Percentiles rank a stretch among this genome's conserved stretches.
Conservation (phyloP, 2,888 invertebrate species). For the Mellilla xanthometata region DNA sequence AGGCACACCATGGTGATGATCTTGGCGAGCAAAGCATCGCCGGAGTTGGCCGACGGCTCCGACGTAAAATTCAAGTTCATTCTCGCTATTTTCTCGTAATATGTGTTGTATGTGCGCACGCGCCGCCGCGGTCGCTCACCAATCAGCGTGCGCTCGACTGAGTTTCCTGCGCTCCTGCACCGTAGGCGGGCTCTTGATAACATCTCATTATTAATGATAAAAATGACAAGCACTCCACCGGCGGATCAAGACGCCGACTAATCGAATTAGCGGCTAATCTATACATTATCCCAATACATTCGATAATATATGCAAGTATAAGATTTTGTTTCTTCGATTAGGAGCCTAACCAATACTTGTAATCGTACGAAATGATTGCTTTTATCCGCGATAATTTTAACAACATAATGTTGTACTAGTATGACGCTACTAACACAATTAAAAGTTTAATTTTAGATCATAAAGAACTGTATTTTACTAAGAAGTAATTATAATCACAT, state of each 20-base stretch:
- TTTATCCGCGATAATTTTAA: no score
- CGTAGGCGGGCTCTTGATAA: constrained; percentile 68
- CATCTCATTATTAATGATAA: constrained; percentile 70
- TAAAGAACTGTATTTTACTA: no score
- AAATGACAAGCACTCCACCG: constrained; percentile 50
- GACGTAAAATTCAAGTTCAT: constrained; percentile 44
- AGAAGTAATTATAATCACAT: no score
- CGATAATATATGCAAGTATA: no score
- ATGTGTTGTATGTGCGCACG: constrained; percentile 35
- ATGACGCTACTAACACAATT: no score
- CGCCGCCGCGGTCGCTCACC: constrained; percentile 35
- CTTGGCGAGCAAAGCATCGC: constrained; percentile 86
- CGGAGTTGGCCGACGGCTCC: constrained; percentile 37
- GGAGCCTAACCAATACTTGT: no score
- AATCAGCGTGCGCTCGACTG: constrained; percentile 53
- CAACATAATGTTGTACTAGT: no score
- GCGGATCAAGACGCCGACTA: constrained; percentile 31
- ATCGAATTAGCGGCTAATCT: constrained; percentile 14
- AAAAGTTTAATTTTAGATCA: no score
- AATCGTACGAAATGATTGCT: no score
- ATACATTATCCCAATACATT: no score
- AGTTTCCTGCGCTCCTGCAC: constrained; percentile 55
- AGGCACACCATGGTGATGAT: constrained; percentile 90
- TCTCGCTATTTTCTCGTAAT: constrained; percentile 24
- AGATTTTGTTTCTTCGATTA: no score